These are phyloP conservation scores for Agonopterix subpropinquella DNA, from an alignment of 2,888 invertebrate genomes.

Conservation along the genomic window DNA sequence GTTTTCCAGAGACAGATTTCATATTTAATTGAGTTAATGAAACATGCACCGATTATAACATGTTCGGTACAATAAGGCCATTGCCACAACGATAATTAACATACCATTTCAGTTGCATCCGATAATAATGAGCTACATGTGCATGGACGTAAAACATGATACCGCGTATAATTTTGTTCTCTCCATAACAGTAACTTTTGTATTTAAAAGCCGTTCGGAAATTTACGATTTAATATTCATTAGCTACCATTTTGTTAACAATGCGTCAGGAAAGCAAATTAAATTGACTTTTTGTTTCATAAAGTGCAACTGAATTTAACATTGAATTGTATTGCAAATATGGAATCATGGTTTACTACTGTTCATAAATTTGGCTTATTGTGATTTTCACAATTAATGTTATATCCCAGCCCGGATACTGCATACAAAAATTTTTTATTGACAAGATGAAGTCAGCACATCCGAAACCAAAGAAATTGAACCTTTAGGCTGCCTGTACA, in stretches of 20 bases:
- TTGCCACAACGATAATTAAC: constrained; percentile 36
- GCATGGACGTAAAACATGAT: constrained; percentile 16
- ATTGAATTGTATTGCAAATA: background rate
- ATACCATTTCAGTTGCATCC: constrained; percentile 30
- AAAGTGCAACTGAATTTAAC: background rate
- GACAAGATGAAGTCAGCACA: too few relatives aligned
- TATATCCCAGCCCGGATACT: too few relatives aligned
- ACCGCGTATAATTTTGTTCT: constrained; percentile 12
- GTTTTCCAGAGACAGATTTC: too few relatives aligned
- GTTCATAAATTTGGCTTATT: too few relatives aligned
- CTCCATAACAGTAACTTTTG: constrained; percentile 11
- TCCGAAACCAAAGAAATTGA: too few relatives aligned
- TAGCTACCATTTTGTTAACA: constrained; percentile 13
- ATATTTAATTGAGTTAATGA: background rate
- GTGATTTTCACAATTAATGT: too few relatives aligned
- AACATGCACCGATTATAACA: constrained; percentile 2
- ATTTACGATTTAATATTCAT: constrained; percentile 17
- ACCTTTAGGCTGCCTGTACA: too few relatives aligned
- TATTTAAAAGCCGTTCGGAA: constrained; percentile 15
- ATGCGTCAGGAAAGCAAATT: background rate
- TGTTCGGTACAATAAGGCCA: constrained; percentile 18
- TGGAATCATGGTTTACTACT: too few relatives aligned
- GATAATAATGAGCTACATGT: constrained; percentile 27
- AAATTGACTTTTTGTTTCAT: too few relatives aligned
- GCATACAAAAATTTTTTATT: too few relatives aligned